Base-by-base conservation (phyloP, 2,888 invertebrate species). In the Drosophila yooni region DNA sequence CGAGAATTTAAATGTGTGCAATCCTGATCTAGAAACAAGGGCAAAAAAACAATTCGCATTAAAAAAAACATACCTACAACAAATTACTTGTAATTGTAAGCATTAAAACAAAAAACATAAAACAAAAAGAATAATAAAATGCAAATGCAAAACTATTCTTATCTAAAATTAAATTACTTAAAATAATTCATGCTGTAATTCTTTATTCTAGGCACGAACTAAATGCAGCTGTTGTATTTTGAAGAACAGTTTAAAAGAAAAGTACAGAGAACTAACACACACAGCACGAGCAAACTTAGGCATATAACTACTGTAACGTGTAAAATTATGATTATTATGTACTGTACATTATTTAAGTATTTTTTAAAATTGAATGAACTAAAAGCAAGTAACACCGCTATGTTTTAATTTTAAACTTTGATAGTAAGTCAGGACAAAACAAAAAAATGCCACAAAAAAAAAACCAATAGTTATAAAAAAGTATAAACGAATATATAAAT, bases 301-400 rank as follows among this genome's bases (percentile, higher is more conserved):
- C 29, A 52, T 64, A 67, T 54, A 76, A 38, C 58, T 27, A 56
- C 21, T 76, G 43, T 75, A 76, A 66, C 27, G 48, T 78, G 51
- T 75, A 78, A 69, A 72, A 68, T 66, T 75, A 75, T 65, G 51
- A 53, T 74, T 69, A 72, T 61, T 81, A 64, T 70, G 43, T 74
- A 76, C 50, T 84, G 79, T 84, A 85, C 70, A 73, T 76, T 84
- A 79, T 81, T 70, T 81, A 81, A 81, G 77, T 77, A 74, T 59
- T 75, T 82, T 84, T 85, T 73, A 70, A 74, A 59, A 74, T 27
- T 38, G 38, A 62, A 74, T 75, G 64, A 74, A 71, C 61, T 54
- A 65, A 56, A 29, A 40, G 62, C 77, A 69, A 66, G 57, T 25
- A 74, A 67, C n/a, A 59, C n/a, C 18, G 51, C 53, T 60, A 48